Evolutionary conservation across 1,140 invertebrate species (phyloP), one percentile per base, ranked within the genome.

Genomic region (Dryas iulia): DNA sequence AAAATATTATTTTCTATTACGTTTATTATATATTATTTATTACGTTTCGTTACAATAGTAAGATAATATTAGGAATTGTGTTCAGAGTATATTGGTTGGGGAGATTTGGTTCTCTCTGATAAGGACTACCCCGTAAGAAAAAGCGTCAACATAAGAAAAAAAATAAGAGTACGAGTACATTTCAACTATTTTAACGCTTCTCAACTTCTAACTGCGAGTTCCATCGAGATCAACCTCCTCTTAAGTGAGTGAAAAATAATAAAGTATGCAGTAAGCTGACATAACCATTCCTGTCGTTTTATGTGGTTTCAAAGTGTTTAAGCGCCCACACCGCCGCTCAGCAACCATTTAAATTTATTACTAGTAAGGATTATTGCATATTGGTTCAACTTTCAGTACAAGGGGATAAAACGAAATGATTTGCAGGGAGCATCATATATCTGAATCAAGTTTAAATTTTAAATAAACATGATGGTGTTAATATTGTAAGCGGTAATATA

Each of bases 271-370:
- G 66, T 73, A 73, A 74, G 72, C 64, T 69, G 65, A 78, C 79
- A 89, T 91, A 87, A 89, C 79, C 89, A 89, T 91, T 87, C 84
- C 76, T 73, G 84, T 81, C 84, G 31, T 69, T 90, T 89, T 90
- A 88, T 84, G 84, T 83, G 83, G 77, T 72, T 82, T 82, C 79
- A 79, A 81, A 83, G 78, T 87, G 85, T 89, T 89, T 87, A 89
- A 82, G 89, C 87, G 81, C 86, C 87, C 87, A 89, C 89, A 84
- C 87, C 35, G 73, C 58, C 72, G 66, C 65, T 76, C 72, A 73
- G 69, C 74, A 70, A 81, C 79, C 77, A 81, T 87, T 88, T 78
- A 80, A 83, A 89, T 89, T 87, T 89, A 89, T 91, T 82, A 87
- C 84, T 81, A 69, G 73, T 78, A 76, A 79, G 79, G 79, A 87